Conservation (phyloP, 2,797 vertebrate species). For the Siniperca obscura region DNA sequence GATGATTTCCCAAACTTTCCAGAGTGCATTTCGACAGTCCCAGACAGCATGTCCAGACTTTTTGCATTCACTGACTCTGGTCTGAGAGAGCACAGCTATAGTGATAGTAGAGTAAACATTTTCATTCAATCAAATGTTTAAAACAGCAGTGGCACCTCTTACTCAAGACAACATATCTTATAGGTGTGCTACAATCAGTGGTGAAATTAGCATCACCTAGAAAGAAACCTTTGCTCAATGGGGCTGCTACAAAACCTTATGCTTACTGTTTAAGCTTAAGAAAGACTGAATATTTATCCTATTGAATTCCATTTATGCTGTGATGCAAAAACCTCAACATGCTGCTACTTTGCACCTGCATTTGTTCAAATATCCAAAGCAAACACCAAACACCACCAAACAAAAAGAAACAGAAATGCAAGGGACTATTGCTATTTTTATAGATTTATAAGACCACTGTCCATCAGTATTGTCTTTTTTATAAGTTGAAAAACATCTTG, state of each 20-base stretch:
- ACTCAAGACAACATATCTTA: neutral
- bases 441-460: neutral
- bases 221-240: neutral
- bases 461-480: neutral
- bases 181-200: neutral
- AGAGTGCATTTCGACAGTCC: neutral
- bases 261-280: neutral
- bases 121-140: neutral
- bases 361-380: neutral
- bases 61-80: neutral
- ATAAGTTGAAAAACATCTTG: neutral
- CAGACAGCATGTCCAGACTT: neutral
- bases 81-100: neutral
- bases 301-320: neutral
- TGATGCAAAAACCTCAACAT: neutral
- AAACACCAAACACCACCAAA: neutral
- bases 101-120: neutral
- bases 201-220: neutral
- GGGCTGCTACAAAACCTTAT: neutral
- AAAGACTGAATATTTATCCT: neutral
- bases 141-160: constrained; percentile 4
- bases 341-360: neutral
- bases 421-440: neutral
- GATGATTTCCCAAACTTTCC: constrained; percentile 1
- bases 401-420: neutral